These are phyloP conservation scores for Conistra vaccinii DNA, from an alignment of 2,888 invertebrate genomes.

Conservation along the genomic window DNA sequence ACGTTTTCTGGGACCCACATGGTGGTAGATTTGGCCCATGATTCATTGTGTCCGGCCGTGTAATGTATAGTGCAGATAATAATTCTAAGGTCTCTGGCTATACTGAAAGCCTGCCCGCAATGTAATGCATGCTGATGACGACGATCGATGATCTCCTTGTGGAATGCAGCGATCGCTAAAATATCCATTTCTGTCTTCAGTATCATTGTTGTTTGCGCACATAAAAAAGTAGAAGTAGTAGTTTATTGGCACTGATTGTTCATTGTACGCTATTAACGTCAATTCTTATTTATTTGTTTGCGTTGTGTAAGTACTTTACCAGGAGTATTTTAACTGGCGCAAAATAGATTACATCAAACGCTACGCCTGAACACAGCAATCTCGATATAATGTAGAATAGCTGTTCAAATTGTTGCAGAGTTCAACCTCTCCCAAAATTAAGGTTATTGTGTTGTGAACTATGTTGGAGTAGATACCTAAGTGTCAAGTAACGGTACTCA, in stretches of 20 bases:
- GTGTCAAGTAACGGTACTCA: constrained; percentile 78
- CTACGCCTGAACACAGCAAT: constrained; percentile 8
- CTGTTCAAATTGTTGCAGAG: constrained; percentile 32
- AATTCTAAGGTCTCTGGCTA: not conserved
- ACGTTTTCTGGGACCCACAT: too few relatives aligned
- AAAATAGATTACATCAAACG: constrained; percentile 29
- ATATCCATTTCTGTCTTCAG: constrained; percentile 10
- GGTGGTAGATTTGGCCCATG: too few relatives aligned
- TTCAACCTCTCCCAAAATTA: constrained; percentile 38
- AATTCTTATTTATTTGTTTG: constrained; percentile 55
- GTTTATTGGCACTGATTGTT: constrained; percentile 58
- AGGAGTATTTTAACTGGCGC: constrained; percentile 29
- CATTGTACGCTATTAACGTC: constrained; percentile 48
- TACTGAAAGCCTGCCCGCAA: not conserved
- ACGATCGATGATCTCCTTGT: too few relatives aligned
- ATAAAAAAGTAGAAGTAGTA: constrained; percentile 19
- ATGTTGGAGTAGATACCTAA: constrained; percentile 59
- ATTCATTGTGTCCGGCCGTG: too few relatives aligned
- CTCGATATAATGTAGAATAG: constrained; percentile 12
- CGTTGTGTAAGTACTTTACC: constrained; percentile 28
- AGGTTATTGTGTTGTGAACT: constrained; percentile 62
- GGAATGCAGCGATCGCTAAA: constrained; percentile 1
- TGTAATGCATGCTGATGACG: not conserved
- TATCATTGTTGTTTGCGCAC: constrained; percentile 15
- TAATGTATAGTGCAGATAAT: not conserved